Base-by-base conservation (phyloP, 2,888 invertebrate genomes). In the Nebria brevicollis region DNA sequence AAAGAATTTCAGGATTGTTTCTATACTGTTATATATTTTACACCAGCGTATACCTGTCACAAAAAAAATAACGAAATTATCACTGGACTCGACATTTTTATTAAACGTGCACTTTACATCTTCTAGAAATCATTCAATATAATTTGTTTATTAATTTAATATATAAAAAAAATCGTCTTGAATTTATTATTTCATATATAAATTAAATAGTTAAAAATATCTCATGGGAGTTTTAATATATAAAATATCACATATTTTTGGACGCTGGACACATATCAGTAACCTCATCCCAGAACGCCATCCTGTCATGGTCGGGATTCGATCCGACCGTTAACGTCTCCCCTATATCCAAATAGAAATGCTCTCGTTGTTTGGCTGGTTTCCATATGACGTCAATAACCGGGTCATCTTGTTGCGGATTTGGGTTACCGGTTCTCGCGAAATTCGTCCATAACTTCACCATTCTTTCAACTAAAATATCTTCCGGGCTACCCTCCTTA, bases 241-340 rank as follows among this genome's bases (percentile, higher is more conserved):
- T 20, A 70, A 26, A 70, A 26, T 15, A 70, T 79, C 72, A 81
- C 81, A 81, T 77, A 77, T 81, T 65, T 72, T 81, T 81, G 0
- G 77, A 76, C 1, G 77, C 81, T 13, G 81, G 81, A n/a, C 76
- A 77, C 81, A 81, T 77, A 20, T 81, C 77, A 8, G 77, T 73
- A 73, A 81, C 79, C 54, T 85, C 84, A 42, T 87, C 85, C 88
- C 88, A 88, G 82, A 88, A 87, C 65, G 85, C 54, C 82, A 87
- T 84, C 77, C 88, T 84, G 6, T 87, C 85, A 8, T 83, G 79
- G 77, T 87, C 86, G 4, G 87, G 84, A 82, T 87, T 86, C 1
- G 81, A 83, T n/a, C 83, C 85, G 54, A 86, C 81, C 34, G 82
- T 85, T 13, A 87, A 80, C 75, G 86, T 84, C 42, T 85, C 78